Evolutionary conservation across 2,888 invertebrate species (phyloP), one percentile per base, ranked within the genome.

Genomic region (Drosophila imparisetae): DNA sequence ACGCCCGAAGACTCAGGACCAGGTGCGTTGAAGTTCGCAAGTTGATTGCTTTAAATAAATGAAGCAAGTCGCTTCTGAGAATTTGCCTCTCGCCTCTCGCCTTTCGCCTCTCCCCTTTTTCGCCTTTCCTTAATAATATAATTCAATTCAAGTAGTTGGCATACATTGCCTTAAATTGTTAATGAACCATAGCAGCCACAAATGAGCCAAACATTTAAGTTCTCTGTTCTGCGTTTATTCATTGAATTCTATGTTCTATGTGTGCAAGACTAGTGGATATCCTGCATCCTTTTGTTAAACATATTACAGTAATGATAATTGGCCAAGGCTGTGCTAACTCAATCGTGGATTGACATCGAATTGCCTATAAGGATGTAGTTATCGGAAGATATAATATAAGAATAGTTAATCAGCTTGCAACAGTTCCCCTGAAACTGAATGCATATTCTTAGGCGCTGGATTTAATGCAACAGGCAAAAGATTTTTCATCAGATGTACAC

Each of bases 21-120:
- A 60, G 59, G 52, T 36, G 60, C 36, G 34, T 40, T n/a, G 8
- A 57, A 21, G 38, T 27, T 53, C 18, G 10, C n/a, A 13, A 29
- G 21, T 1, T 13, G 52, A 36, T 21, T 57, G n/a, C 29, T 21
- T 40, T 27, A 30, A 40, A 57, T 40, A 40, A 57, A 40, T 40
- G 40, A 40, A 4, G 45, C 45, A 45, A 45, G 2, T 24, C 2
- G 15, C 24, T 24, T 45, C 24, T 2, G 4, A 24, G 2, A 24
- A 45, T 24, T 24, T 15, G 15, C 15, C 2, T 8, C 24, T 24
- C 24, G 24, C 10, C 30, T 8, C 15, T 24, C 45, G 24, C 45
- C 21, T 4, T 4, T 24, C 7, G n/a, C n/a, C n/a, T n/a, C n/a
- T n/a, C n/a, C n/a, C n/a, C n/a, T n/a, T n/a, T n/a, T 24, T 24